Conservation (phyloP, 2,888 invertebrate genomes). For the Myopa tessellatipennis region DNA sequence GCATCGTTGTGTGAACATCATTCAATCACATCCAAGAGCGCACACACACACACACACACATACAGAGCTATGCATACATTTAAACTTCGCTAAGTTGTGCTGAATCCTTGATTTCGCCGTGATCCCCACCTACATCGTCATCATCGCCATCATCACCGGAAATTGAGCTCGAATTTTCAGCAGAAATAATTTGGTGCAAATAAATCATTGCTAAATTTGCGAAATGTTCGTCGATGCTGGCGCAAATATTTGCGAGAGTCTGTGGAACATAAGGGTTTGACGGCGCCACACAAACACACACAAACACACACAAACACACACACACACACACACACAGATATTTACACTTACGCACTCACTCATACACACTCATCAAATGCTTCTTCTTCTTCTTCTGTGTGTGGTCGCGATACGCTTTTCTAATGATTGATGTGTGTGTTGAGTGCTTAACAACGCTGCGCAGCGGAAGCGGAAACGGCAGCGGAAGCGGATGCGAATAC, state of each 20-base stretch:
- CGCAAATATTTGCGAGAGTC: slow-evolving; percentile 21
- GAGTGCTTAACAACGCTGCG: neutral
- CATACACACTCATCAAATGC: neutral
- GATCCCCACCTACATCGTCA: neutral
- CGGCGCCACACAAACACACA: neutral
- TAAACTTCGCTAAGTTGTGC: slow-evolving; percentile 39
- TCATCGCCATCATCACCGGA: neutral
- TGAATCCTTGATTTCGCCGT: neutral
- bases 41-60: slow-evolving; percentile 8
- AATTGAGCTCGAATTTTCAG: slow-evolving; percentile 3
- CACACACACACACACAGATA: neutral
- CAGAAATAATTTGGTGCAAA: slow-evolving; percentile 4
- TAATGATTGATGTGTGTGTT: slow-evolving; percentile 9
- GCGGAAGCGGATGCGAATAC: neutral
- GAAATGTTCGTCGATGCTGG: slow-evolving; percentile 4
- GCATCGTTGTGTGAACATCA: neutral
- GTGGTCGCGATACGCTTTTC: neutral
- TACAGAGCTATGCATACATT: slow-evolving; percentile 1
- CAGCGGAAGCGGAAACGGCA: neutral
- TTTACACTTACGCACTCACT: neutral
- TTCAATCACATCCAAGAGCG: slow-evolving; percentile 22
- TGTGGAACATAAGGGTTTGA: slow-evolving; percentile 18
- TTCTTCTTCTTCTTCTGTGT: neutral
- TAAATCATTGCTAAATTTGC: slow-evolving; percentile 24
- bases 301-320: neutral